A percentile compares a stretch with the other conserved stretches of the same genome.
Evolutionary conservation across 1,140 invertebrate species (phyloP).

Genomic region (Drosophila subobscura): DNA sequence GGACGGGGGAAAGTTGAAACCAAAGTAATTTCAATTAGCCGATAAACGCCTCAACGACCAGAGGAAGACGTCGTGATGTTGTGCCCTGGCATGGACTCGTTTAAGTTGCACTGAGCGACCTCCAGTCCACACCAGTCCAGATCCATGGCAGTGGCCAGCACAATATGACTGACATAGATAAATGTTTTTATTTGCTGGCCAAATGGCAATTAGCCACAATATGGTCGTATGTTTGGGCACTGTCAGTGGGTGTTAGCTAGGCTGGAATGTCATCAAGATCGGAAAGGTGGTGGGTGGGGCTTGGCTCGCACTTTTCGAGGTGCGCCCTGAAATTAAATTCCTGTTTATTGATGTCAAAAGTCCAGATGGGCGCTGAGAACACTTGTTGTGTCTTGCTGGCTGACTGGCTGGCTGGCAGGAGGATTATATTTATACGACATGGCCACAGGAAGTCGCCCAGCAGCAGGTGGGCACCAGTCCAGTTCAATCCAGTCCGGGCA

Average conservation of each 20-base stretch:
- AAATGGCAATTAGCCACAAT: conserved; percentile 58
- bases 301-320: conserved; percentile 16
- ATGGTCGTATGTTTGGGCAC: neutral
- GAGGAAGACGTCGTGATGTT: conserved; percentile 1
- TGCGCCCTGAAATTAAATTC: conserved; percentile 58
- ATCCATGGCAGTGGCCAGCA: no score
- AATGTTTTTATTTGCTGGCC: conserved; percentile 49
- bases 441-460: conserved; percentile 29
- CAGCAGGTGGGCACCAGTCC: conserved; percentile 7
- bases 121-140: neutral
- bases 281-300: neutral
- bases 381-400: conserved; percentile 62
- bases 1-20: conserved; percentile 12
- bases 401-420: conserved; percentile 13
- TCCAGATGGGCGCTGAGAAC: conserved; percentile 31
- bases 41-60: conserved; percentile 29
- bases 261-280: conserved; percentile 55
- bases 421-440: conserved; percentile 32
- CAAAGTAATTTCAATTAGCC: conserved; percentile 40
- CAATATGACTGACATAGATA: conserved; percentile 60
- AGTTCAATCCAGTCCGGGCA: conserved; percentile 5
- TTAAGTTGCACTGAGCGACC: conserved; percentile 14
- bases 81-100: conserved; percentile 5
- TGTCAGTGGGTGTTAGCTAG: conserved; percentile 25
- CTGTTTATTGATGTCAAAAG: conserved; percentile 62